phyloP scores from a whole-genome alignment of 2,113 vertebrate species.

The Platichthys flesus region DNA sequence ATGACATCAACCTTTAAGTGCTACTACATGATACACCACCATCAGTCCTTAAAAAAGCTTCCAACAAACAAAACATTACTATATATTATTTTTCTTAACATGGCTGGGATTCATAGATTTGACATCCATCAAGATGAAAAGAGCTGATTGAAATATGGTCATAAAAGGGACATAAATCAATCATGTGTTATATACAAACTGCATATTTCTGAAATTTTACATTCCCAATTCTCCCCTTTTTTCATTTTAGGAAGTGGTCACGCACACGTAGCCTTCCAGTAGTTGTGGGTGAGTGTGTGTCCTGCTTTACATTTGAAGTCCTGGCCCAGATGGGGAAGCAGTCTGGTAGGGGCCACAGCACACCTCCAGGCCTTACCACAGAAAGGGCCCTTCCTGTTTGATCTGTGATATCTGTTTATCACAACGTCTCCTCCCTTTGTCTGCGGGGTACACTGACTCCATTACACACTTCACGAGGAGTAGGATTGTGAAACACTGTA shows the following conservation, averaged over 20 bases:
- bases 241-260: not conserved
- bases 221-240: too few species aligned
- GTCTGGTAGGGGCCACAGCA: not conserved
- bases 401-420: not conserved
- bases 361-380: constrained; percentile 7
- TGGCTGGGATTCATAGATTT: too few species aligned
- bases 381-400: not conserved
- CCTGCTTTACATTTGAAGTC: constrained; percentile 24
- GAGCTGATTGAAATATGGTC: too few species aligned
- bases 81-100: too few species aligned
- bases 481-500: not conserved
- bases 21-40: too few species aligned
- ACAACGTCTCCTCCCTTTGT: not conserved
- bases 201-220: too few species aligned
- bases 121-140: too few species aligned
- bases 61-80: too few species aligned
- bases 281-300: not conserved
- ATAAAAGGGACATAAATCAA: too few species aligned
- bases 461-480: not conserved
- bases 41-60: too few species aligned
- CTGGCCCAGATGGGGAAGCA: not conserved
- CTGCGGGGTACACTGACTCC: not conserved
- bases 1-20: too few species aligned
- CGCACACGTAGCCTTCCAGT: not conserved
- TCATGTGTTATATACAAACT: too few species aligned